Evolutionary conservation across 2,797 vertebrate genomes (phyloP), one percentile per base, ranked within the genome.

Genomic region (Trematomus bernacchii): DNA sequence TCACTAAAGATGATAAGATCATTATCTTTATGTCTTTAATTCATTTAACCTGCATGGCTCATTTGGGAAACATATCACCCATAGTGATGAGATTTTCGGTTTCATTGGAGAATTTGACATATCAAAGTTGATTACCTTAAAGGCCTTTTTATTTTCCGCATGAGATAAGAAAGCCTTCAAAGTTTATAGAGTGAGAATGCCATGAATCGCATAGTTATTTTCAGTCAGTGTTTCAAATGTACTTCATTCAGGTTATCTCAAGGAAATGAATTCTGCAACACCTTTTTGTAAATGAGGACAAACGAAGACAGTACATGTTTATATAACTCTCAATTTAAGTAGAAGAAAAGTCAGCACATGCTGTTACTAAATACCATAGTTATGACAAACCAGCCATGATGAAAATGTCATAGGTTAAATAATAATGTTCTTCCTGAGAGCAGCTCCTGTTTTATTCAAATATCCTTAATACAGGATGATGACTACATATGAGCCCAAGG

Each of bases 41-140:
- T 70, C 48, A 76, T 71, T 73, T 43, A 73, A 71, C 10, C 68
- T 64, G 54, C 73, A 76, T 42, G 64, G 58, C 55, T 79, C 79
- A 88, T 84, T 77, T 74, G 73, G 68, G 74, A 63, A 80, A 73
- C 59, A 40, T 47, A 71, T 85, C 57, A 57, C 27, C 72, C 37
- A 70, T 67, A 51, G 40, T 69, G 63, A 66, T 70, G 44, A 53
- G 11, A 83, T 80, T 75, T 57, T 68, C 53, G 59, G 6, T 44
- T 59, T 83, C 66, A 75, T 73, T 84, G 33, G 3, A 27, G 27
- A 33, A 68, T 30, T 30, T 13, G 47, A 74, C 27, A 67, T 53
- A 69, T 58, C 37, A 57, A 62, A 63, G 33, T 71, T 58, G 16
- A 59, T 58, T 63, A 73, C 64, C 15, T 71, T 67, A 63, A 67